Evolutionary conservation across 2,888 invertebrate genomes (phyloP), one percentile per base, ranked within the genome.

Genomic region (Rugalucina vietnamica): DNA sequence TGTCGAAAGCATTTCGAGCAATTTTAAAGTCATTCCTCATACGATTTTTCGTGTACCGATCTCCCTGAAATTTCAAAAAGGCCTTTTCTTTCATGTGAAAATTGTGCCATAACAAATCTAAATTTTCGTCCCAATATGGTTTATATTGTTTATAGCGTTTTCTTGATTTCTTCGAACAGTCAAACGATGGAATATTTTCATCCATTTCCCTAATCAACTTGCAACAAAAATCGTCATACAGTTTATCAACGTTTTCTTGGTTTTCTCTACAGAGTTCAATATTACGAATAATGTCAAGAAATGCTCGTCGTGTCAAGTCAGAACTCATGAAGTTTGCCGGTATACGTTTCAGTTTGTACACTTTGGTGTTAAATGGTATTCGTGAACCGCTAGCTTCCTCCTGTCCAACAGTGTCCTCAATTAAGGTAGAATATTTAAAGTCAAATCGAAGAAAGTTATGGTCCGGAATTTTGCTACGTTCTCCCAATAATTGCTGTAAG

Each of bases 401-500:
- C 24, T 76, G 37, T 8, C 24, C 1, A n/a, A 36, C 12, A 39
- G 24, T 14, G 8, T 76, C 75, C 5, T n/a, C 4, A 12, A 34
- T 49, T 36, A 24, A 12, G 21, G 39, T 60, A 5, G 57, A n/a
- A 32, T 74, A 74, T 50, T 54, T 74, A 39, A 54, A 74, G 10
- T 8, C 54, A 29, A 74, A 54, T 21, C 37, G 36, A 60, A 72
- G 24, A n/a, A 50, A 24, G 18, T 32, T 24, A 32, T 72, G 71
- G 37, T 72, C 54, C 4, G 71, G 78, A 10, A 72, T 14, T 32
- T 54, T 50, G 32, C 69, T 43, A 27, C 76, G 12, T 39, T 50
- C 81, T 50, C 81, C 76, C 1, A 81, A 43, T 57, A 81, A 72
- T 34, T 49, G 36, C 32, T 81, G 76, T 12, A 70, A 21, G 1